Evolutionary conservation across 2,888 invertebrate species (phyloP).

Genomic region (Cerastis leucographa): DNA sequence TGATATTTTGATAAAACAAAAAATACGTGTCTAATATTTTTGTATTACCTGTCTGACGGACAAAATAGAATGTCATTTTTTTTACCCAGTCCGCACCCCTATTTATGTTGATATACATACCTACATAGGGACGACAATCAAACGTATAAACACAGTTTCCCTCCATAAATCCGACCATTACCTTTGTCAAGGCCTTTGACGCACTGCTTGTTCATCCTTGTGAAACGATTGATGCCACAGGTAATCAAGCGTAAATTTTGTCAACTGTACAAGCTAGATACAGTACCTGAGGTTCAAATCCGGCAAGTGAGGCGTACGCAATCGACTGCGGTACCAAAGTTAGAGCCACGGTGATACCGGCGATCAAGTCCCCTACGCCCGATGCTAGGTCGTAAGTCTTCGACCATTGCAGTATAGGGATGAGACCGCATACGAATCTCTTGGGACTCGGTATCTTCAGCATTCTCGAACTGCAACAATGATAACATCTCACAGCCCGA

Average conservation of each 20-base stretch:
- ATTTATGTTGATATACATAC: neutral
- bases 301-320: conserved; percentile 94
- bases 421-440: conserved; percentile 75
- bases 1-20: too few species aligned
- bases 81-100: too few species aligned
- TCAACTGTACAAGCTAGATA: conserved; percentile 41
- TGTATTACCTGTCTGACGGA: too few species aligned
- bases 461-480: conserved; percentile 70
- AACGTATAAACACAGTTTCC: conserved; percentile 19
- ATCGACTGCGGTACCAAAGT: conserved; percentile 95
- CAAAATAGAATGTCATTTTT: too few species aligned
- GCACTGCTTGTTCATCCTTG: conserved; percentile 33
- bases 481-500: conserved; percentile 15
- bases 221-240: conserved; percentile 50
- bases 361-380: conserved; percentile 93
- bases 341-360: conserved; percentile 94
- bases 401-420: conserved; percentile 91
- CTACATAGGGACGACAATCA: conserved; percentile 1
- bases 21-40: too few species aligned
- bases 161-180: conserved; percentile 39
- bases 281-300: conserved; percentile 93
- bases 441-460: conserved; percentile 75
- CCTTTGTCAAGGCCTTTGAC: conserved; percentile 51
- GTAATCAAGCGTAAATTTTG: conserved; percentile 56
- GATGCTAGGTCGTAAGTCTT: conserved; percentile 89